Conservation (phyloP, 2,888 invertebrate species). For the Cantharis nigra region DNA sequence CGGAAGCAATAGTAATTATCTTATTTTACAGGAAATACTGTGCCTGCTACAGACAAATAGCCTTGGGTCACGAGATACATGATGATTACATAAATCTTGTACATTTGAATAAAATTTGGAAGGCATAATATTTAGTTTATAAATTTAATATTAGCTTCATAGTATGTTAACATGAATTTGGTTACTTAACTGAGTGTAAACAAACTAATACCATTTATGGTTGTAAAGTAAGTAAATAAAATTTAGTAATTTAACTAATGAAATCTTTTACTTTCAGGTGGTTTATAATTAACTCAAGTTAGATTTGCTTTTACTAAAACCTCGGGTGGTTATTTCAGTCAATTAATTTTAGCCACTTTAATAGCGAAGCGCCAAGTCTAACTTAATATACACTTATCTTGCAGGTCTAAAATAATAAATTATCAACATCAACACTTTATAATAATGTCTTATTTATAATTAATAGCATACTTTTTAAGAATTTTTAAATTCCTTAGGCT, state of each 20-base stretch:
- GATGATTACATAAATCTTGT: constrained; percentile 4
- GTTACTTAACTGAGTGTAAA: background rate
- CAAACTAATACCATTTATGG: background rate
- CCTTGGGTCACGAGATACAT: constrained; percentile 26
- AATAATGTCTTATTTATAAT: background rate
- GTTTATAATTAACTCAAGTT: background rate
- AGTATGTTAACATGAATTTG: background rate
- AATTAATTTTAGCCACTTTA: background rate
- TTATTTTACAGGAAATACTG: constrained; percentile 27
- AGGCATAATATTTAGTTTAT: background rate
- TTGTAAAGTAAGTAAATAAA: background rate
- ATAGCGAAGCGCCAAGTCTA: background rate
- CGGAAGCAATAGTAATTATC: constrained; percentile 31
- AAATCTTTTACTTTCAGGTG: background rate
- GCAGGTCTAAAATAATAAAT: background rate
- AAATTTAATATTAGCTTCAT: background rate
- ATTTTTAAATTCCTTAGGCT: background rate
- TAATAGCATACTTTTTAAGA: background rate
- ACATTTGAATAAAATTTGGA: background rate
- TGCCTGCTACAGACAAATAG: constrained; percentile 23
- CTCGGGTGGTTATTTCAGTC: background rate
- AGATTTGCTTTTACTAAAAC: background rate
- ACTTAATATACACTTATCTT: background rate
- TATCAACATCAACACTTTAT: background rate
- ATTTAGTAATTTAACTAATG: background rate